phyloP scores from a whole-genome alignment of 2,888 invertebrate species.

The Lasioglossum villosulum region DNA sequence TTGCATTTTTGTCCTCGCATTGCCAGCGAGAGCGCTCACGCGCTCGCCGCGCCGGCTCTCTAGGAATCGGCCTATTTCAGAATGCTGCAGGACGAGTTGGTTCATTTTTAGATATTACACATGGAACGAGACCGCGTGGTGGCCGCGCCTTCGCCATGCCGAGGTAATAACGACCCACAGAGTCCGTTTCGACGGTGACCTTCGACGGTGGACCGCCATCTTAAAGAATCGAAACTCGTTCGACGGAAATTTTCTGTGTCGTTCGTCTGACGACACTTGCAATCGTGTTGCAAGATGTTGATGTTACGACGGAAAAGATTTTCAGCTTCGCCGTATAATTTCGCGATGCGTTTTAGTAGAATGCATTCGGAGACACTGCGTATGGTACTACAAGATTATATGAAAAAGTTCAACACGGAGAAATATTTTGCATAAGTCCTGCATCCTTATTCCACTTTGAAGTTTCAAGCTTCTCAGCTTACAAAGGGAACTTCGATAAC shows the following conservation, averaged over 20 bases:
- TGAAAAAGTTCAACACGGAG: not conserved
- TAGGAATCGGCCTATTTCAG: slow-evolving; percentile 75
- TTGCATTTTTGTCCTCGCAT: slow-evolving; percentile 37
- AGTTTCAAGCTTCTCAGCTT: not conserved
- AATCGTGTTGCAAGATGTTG: not conserved
- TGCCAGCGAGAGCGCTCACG: not conserved
- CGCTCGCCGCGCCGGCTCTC: slow-evolving; percentile 18
- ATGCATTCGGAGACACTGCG: not conserved
- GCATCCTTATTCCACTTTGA: not conserved
- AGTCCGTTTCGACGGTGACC: slow-evolving; percentile 38
- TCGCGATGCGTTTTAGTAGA: not conserved
- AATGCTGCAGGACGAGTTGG: slow-evolving; percentile 52
- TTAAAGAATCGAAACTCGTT: not conserved
- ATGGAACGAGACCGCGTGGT: slow-evolving; percentile 44
- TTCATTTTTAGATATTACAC: slow-evolving; percentile 63
- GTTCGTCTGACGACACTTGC: not conserved
- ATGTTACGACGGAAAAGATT: not conserved
- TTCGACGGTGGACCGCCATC: not conserved
- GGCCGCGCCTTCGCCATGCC: slow-evolving; percentile 26
- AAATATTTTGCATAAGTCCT: not conserved
- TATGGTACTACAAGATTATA: not conserved
- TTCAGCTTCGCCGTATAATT: no score
- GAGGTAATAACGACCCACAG: slow-evolving; percentile 21
- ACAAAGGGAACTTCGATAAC: not conserved
- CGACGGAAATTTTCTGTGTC: not conserved